Percentiles rank a stretch among this genome's conserved stretches.
These are phyloP conservation scores for Entomobrya multifasciata DNA, from an alignment of 2,888 invertebrate species.

Conservation along the genomic window DNA sequence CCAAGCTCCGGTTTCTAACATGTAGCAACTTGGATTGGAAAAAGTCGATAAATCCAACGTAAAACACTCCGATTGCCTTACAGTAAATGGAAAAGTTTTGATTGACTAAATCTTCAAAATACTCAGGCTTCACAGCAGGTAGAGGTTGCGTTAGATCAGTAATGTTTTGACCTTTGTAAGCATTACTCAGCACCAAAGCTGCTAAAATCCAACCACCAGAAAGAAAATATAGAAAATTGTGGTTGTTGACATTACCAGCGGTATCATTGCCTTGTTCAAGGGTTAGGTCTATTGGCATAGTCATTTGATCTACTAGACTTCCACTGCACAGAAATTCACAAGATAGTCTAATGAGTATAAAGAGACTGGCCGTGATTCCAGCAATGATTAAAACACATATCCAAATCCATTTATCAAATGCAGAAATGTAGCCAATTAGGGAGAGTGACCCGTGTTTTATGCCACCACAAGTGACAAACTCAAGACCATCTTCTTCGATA, in stretches of 20 bases:
- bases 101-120: background rate
- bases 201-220: background rate
- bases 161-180: constrained; percentile 50
- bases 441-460: background rate
- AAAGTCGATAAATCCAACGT: too few relatives aligned
- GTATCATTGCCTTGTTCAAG: constrained; percentile 21
- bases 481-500: constrained; percentile 9
- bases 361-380: background rate
- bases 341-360: background rate
- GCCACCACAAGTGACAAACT: constrained; percentile 43
- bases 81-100: constrained; percentile 19
- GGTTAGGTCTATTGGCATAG: background rate
- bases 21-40: too few relatives aligned
- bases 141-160: constrained; percentile 26
- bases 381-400: background rate
- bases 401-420: constrained; percentile 51
- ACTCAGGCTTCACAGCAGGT: background rate
- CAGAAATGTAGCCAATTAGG: constrained; percentile 24
- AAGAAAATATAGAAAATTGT: background rate
- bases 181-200: constrained; percentile 9
- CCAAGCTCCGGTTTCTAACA: too few relatives aligned
- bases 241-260: background rate
- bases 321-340: too few relatives aligned
- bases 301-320: background rate
- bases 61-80: background rate